Base-by-base conservation (phyloP, 1,140 invertebrate genomes). In the Lepidurus couesii region DNA sequence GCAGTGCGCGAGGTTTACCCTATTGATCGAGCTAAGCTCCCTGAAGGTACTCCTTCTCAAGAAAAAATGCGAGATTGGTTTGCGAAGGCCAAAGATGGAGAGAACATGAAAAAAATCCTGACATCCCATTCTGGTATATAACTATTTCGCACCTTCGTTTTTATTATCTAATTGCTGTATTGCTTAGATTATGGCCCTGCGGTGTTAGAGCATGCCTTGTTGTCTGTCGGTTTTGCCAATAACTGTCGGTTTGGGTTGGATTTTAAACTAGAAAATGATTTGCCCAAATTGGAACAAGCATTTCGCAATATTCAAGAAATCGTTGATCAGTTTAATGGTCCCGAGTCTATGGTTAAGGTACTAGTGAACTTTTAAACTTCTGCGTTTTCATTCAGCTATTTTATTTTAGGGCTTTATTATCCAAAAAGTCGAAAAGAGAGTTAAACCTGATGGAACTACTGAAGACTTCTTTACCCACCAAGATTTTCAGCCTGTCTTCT, bases 1-100 rank as follows among this genome's bases (percentile, higher is more conserved):
- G 92, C 93, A 79, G 95, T 98, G 0, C 91, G 90, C 83, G 95
- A 98, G 84, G 95, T 91, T 83, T 98, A 97, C 87, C 95, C 95
- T n/a, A 82, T 91, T 16, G 89, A 92, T 79, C 86, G 90, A 83
- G 93, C 91, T 0, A 75, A 74, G 42, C 88, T 89, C 80, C 86
- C 86, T 75, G 86, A 86, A 80, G 87, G 86, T 81, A 86, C 88
- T 9, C 85, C 88, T 1, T 83, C 82, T 75, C 83, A 86, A 11
- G 83, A 83, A 42, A 78, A 88, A 26, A 83, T 90, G 77, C 83
- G 85, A 65, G 85, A 90, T 80, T 88, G 94, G 79, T 82, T 94
- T 16, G 82, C 87, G 13, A 86, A 86, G 45, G 90, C 91, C 47
- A 94, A 93, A 84, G 83, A 86, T 11, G 92, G 91, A 3, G 93